phyloP scores from a whole-genome alignment of 2,797 vertebrate species.

The Rachycentron canadum region DNA sequence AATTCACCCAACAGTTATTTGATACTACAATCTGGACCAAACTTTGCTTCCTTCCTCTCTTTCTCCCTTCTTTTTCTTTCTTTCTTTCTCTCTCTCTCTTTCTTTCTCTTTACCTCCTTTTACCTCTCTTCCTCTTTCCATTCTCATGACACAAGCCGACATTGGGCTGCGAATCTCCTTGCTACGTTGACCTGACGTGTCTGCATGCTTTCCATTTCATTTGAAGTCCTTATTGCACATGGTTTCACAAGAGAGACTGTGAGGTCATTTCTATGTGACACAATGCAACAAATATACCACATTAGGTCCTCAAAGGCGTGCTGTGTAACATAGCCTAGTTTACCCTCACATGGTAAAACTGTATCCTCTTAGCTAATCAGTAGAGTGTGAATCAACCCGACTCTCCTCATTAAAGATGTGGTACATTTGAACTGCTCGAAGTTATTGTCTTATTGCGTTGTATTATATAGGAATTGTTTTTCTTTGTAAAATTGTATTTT shows the following conservation, averaged over 20 bases:
- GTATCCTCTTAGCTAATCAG: slow-evolving; percentile 24
- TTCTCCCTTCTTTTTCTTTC: neutral
- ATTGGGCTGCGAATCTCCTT: slow-evolving; percentile 36
- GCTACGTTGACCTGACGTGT: slow-evolving; percentile 55
- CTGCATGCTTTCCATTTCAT: slow-evolving; percentile 27
- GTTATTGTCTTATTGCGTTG: neutral
- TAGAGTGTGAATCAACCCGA: slow-evolving; percentile 19
- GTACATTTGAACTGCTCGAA: neutral
- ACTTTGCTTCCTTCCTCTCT: neutral
- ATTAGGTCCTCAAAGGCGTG: slow-evolving; percentile 24
- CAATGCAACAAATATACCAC: slow-evolving; percentile 46
- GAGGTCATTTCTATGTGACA: slow-evolving; percentile 56
- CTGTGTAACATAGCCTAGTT: slow-evolving; percentile 34
- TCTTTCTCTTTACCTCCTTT: neutral
- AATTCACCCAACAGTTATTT: neutral
- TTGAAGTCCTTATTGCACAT: slow-evolving; percentile 37
- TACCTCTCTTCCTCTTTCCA: slow-evolving; percentile 18
- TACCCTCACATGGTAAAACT: slow-evolving; percentile 26
- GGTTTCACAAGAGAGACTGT: slow-evolving; percentile 29
- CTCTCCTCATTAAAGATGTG: slow-evolving; percentile 11
- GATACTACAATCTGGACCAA: neutral
- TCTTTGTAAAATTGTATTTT: neutral
- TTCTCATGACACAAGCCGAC: slow-evolving; percentile 21
- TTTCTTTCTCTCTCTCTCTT: neutral
- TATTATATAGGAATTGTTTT: neutral